Evolutionary conservation across 2,888 invertebrate species (phyloP).

Genomic region (Limenitis camilla): DNA sequence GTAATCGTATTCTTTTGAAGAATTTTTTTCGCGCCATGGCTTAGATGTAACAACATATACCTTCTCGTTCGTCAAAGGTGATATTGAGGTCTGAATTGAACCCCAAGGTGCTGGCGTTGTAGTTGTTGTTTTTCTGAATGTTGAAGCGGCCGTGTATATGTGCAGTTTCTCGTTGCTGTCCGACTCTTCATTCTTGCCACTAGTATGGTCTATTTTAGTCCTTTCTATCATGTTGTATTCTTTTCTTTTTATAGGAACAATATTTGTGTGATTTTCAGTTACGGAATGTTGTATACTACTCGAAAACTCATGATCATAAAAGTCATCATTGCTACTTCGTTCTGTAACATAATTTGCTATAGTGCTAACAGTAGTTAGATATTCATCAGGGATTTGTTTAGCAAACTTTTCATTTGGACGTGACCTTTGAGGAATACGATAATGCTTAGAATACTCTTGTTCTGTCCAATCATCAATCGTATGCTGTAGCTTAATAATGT

Average conservation of each 20-base stretch:
- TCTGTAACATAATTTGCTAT: constrained; percentile 43
- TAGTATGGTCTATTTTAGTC: constrained; percentile 39
- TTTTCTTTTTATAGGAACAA: constrained; percentile 36
- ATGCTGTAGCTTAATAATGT: constrained; percentile 83
- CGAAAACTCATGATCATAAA: constrained; percentile 66
- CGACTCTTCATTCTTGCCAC: constrained; percentile 40
- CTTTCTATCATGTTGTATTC: constrained; percentile 56
- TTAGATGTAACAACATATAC: constrained; percentile 89
- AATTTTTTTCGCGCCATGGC: constrained; percentile 63
- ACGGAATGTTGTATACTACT: constrained; percentile 62
- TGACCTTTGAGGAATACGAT: constrained; percentile 62
- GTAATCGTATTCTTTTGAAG: constrained; percentile 45
- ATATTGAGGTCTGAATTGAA: constrained; percentile 79
- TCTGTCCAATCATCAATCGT: constrained; percentile 91
- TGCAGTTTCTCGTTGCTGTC: constrained; percentile 51
- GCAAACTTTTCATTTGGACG: constrained; percentile 76
- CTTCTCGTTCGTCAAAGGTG: constrained; percentile 85
- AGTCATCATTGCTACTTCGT: constrained; percentile 50
- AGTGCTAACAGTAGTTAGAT: constrained; percentile 78
- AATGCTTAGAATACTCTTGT: constrained; percentile 78
- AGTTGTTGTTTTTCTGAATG: constrained; percentile 53
- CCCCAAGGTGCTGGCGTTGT: constrained; percentile 76
- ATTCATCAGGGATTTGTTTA: constrained; percentile 86
- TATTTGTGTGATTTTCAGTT: constrained; percentile 45
- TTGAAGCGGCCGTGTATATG: constrained; percentile 60